phyloP scores from a whole-genome alignment of 2,888 invertebrate genomes.

The Seira sanloemensis region DNA sequence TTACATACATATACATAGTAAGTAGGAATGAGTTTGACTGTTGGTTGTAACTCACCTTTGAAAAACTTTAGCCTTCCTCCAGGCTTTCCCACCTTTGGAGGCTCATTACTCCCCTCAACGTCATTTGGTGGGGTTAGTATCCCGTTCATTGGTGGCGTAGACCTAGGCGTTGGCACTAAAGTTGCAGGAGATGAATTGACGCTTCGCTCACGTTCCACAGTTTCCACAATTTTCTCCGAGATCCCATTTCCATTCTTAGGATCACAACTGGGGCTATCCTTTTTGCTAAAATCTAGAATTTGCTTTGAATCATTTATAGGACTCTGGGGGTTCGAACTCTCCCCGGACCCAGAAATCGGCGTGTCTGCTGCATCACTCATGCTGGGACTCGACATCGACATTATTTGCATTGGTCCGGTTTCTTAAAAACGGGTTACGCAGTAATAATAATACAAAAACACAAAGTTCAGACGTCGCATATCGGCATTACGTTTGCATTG shows the following conservation, averaged over 20 bases:
- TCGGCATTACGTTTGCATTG: slow-evolving; percentile 4
- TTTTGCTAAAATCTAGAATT: slow-evolving; percentile 49
- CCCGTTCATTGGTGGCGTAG: slow-evolving; percentile 63
- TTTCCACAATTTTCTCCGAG: slow-evolving; percentile 19
- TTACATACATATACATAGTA: not conserved
- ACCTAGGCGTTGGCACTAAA: slow-evolving; percentile 62
- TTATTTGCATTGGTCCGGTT: slow-evolving; percentile 53
- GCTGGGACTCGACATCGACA: slow-evolving; percentile 63
- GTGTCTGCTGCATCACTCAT: slow-evolving; percentile 65
- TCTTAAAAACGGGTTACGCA: not conserved
- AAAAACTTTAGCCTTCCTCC: slow-evolving; percentile 88
- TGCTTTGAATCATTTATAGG: slow-evolving; percentile 21
- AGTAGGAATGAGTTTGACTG: too few relatives aligned
- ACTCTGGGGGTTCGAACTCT: slow-evolving; percentile 58
- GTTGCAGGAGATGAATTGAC: slow-evolving; percentile 55
- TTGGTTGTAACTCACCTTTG: slow-evolving; percentile 82
- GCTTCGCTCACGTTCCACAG: slow-evolving; percentile 41
- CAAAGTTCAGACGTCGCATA: not conserved
- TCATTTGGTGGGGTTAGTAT: slow-evolving; percentile 64
- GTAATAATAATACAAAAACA: not conserved
- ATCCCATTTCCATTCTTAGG: slow-evolving; percentile 29
- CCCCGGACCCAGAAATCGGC: slow-evolving; percentile 57
- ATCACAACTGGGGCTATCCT: slow-evolving; percentile 20
- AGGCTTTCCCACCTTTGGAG: slow-evolving; percentile 74
- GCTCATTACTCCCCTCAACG: slow-evolving; percentile 38